Conservation (phyloP, 2,888 invertebrate species). For the Drepana falcataria region DNA sequence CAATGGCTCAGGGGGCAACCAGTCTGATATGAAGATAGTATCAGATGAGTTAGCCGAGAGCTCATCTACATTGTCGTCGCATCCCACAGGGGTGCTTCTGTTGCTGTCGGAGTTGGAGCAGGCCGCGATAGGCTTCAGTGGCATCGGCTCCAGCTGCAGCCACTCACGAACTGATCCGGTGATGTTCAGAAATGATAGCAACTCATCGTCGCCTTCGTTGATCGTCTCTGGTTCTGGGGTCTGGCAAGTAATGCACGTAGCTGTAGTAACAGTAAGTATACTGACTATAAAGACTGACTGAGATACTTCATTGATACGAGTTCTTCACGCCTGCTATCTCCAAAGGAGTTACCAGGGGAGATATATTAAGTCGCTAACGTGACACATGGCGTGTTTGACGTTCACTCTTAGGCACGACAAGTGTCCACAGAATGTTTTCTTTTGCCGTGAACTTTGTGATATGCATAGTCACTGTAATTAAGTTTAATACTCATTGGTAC, state of each 20-base stretch:
- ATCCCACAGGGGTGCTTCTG: conserved; percentile 16
- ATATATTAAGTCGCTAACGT: too few species aligned
- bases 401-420: too few species aligned
- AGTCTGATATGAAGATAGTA: conserved; percentile 67
- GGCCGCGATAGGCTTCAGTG: conserved; percentile 32
- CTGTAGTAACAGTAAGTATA: too few species aligned
- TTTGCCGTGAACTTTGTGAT: too few species aligned
- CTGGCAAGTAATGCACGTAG: conserved; percentile 11
- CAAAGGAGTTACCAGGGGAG: too few species aligned
- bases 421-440: too few species aligned
- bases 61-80: conserved; percentile 13
- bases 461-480: too few species aligned
- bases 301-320: too few species aligned
- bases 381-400: too few species aligned
- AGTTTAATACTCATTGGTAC: too few species aligned
- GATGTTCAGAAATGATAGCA: conserved; percentile 54
- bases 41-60: conserved; percentile 20
- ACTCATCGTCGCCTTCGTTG: conserved; percentile 31
- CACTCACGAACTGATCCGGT: conserved; percentile 59
- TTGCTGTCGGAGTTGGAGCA: conserved; percentile 16
- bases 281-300: too few species aligned
- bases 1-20: conserved; percentile 80
- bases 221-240: conserved; percentile 8
- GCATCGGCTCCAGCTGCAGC: conserved; percentile 56
- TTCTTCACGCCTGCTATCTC: too few species aligned